Percentiles rank a stretch among this genome's conserved stretches.
Conservation (phyloP, 1,140 invertebrate species). For the Drosophila suzukii region DNA sequence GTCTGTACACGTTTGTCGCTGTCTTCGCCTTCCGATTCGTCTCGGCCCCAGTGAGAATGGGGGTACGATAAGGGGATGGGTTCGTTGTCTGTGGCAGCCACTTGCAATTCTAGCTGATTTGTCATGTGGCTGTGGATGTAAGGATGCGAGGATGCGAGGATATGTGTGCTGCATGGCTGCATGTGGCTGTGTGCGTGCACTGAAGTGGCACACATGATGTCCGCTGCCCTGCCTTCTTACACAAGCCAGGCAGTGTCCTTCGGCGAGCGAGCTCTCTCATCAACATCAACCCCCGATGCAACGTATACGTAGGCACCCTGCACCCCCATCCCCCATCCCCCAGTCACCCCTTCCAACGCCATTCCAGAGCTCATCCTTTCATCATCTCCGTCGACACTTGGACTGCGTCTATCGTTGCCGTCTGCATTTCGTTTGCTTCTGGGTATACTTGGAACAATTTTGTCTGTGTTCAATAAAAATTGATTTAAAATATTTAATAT, state of each 20-base stretch:
- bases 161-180: constrained; percentile 20
- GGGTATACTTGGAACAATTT: not conserved
- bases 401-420: constrained; percentile 37
- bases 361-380: constrained; percentile 27
- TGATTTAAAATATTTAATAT: no score
- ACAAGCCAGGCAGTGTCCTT: constrained; percentile 64
- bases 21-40: constrained; percentile 28
- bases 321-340: constrained; percentile 5
- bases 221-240: constrained; percentile 50
- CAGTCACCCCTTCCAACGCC: constrained; percentile 5
- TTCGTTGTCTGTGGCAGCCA: constrained; percentile 55
- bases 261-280: constrained; percentile 59
- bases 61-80: constrained; percentile 2
- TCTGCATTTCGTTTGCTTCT: constrained; percentile 49
- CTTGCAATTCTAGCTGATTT: constrained; percentile 75
- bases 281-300: constrained; percentile 14
- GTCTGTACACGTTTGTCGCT: constrained; percentile 51
- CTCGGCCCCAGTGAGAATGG: not conserved
- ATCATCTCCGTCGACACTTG: constrained; percentile 45
- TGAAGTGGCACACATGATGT: constrained; percentile 73
- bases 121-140: constrained; percentile 61
- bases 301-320: not conserved
- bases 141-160: constrained; percentile 15
- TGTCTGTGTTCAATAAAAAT: not conserved
- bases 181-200: constrained; percentile 55